phyloP scores from a whole-genome alignment of 2,888 invertebrate genomes.

The Watsonalla cultraria region DNA sequence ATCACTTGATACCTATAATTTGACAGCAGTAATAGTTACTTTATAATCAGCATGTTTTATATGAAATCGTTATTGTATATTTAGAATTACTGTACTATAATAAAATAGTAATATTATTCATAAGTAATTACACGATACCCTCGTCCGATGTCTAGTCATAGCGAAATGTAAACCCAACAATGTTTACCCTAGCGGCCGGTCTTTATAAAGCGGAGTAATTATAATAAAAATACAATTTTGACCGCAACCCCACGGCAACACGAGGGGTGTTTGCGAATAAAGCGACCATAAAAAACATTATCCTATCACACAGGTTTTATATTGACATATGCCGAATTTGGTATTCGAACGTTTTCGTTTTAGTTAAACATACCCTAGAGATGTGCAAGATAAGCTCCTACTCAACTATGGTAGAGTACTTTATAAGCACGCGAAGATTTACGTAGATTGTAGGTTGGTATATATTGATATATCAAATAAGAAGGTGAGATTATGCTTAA shows the following conservation, averaged over 20 bases:
- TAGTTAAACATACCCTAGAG: neutral
- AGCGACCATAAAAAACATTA: slow-evolving; percentile 55
- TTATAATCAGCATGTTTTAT: too few relatives aligned
- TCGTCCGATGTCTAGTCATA: slow-evolving; percentile 36
- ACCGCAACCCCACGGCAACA: slow-evolving; percentile 63
- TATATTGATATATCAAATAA: too few relatives aligned
- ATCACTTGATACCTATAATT: too few relatives aligned
- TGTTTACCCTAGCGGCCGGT: slow-evolving; percentile 64
- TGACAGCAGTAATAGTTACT: too few relatives aligned
- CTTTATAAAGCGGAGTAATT: slow-evolving; percentile 68
- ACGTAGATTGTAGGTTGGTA: too few relatives aligned
- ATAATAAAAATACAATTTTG: slow-evolving; percentile 78
- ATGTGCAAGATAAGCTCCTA: too few relatives aligned
- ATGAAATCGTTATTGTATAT: too few relatives aligned
- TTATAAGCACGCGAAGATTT: too few relatives aligned
- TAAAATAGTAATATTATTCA: slow-evolving; percentile 30
- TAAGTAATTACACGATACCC: slow-evolving; percentile 50
- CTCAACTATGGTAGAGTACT: too few relatives aligned
- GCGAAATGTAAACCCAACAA: slow-evolving; percentile 47
- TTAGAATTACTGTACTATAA: neutral
- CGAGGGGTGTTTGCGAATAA: slow-evolving; percentile 70
- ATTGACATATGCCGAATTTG: slow-evolving; percentile 43
- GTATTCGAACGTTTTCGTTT: slow-evolving; percentile 16
- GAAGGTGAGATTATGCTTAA: too few relatives aligned
- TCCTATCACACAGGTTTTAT: slow-evolving; percentile 35